These are phyloP conservation scores for Polypedilum vanderplanki DNA, from an alignment of 1,140 invertebrate genomes.

Conservation along the genomic window DNA sequence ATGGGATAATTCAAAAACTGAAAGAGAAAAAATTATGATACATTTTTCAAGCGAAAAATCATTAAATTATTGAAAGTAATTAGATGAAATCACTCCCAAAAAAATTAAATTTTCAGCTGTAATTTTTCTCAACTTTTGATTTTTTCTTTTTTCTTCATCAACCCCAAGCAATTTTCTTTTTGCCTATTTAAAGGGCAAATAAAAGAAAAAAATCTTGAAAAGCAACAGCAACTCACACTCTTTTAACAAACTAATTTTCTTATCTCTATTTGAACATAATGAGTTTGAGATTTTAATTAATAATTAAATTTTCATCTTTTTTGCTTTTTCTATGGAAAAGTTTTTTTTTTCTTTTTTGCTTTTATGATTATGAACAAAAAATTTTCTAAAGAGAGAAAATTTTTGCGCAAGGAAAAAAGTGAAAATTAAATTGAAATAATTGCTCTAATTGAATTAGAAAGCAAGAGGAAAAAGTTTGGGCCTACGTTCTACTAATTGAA, in stretches of 20 bases:
- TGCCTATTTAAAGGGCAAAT: too few relatives aligned
- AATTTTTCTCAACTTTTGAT: slow-evolving; percentile 19
- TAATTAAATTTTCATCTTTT: slow-evolving; percentile 23
- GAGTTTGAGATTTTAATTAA: slow-evolving; percentile 28
- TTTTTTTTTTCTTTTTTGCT: too few relatives aligned
- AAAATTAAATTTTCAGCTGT: slow-evolving; percentile 21
- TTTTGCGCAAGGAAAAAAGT: slow-evolving; percentile 1
- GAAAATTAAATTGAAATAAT: slow-evolving; percentile 27
- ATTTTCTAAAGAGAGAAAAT: background rate
- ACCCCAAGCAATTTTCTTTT: too few relatives aligned
- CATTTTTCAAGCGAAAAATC: background rate
- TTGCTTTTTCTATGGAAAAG: background rate
- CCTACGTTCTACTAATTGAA: background rate
- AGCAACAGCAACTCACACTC: background rate
- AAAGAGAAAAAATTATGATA: background rate
- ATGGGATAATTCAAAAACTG: background rate
- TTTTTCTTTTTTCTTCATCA: background rate
- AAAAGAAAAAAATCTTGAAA: too few relatives aligned
- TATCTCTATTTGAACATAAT: slow-evolving; percentile 29
- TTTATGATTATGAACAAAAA: background rate
- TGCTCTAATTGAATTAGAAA: slow-evolving; percentile 22
- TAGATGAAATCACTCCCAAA: slow-evolving; percentile 12
- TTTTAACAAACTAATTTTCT: slow-evolving; percentile 24
- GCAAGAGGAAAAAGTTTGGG: background rate
- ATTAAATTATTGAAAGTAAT: slow-evolving; percentile 24